Percentiles rank a stretch among this genome's conserved stretches.
Conservation (phyloP, 1,140 invertebrate genomes). For the Tetraneura akinire region DNA sequence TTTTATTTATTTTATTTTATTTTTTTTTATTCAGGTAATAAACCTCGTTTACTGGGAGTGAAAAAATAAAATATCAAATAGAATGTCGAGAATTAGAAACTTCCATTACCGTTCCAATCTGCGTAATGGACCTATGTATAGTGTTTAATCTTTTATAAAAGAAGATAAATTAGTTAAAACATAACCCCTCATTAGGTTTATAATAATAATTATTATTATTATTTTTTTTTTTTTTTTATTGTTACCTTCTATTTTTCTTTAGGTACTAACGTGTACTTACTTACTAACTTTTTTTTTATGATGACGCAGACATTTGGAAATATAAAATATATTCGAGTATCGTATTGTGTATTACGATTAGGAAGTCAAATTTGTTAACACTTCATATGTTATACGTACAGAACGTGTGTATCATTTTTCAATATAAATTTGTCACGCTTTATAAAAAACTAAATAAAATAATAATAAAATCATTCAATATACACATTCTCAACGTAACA, state of each 20-base stretch:
- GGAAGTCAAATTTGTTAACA: background rate
- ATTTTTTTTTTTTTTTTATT: background rate
- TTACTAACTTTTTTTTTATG: too few species aligned
- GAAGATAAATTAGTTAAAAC: too few species aligned
- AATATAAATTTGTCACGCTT: background rate
- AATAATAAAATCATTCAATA: background rate
- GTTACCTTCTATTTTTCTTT: too few species aligned
- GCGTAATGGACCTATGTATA: conserved; percentile 34
- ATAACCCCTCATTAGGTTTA: conserved; percentile 12
- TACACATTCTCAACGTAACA: background rate
- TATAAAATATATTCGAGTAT: background rate
- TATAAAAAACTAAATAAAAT: background rate
- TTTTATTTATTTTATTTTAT: conserved; percentile 2
- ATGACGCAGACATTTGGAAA: background rate
- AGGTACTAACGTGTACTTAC: too few species aligned
- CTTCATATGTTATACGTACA: background rate
- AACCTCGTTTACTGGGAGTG: background rate
- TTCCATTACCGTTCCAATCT: conserved; percentile 43
- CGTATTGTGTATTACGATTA: background rate
- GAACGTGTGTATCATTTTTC: background rate
- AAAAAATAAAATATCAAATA: conserved; percentile 42
- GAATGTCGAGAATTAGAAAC: conserved; percentile 29
- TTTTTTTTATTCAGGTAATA: conserved; percentile 4
- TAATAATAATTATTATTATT: background rate
- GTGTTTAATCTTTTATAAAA: conserved; percentile 31